Conservation (phyloP, 2,888 invertebrate genomes). For the Neoaliturus tenellus region DNA sequence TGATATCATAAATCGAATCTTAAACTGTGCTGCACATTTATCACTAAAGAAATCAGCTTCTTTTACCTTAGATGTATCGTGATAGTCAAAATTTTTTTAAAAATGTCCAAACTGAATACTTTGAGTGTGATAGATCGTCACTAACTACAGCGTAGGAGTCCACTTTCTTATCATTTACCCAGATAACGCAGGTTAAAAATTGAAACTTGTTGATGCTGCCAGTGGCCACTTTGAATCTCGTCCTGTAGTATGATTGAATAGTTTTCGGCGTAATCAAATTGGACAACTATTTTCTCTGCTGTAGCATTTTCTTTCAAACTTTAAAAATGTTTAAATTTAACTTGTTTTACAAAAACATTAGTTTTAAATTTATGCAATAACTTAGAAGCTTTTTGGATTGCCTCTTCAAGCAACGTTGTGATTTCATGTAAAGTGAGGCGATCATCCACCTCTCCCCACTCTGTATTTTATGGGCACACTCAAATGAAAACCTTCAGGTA, state of each 20-base stretch:
- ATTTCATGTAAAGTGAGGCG: neutral
- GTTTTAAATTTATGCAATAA: neutral
- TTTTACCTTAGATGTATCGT: neutral
- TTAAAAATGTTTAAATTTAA: slow-evolving; percentile 23
- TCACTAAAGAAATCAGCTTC: slow-evolving; percentile 19
- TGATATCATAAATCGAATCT: neutral
- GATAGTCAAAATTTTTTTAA: slow-evolving; percentile 2
- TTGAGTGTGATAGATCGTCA: slow-evolving; percentile 11
- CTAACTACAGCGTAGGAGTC: neutral
- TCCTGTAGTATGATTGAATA: slow-evolving; percentile 12
- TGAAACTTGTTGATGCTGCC: slow-evolving; percentile 22
- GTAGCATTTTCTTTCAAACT: neutral
- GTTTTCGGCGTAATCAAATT: slow-evolving; percentile 18
- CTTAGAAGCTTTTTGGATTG: neutral
- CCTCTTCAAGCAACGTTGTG: neutral
- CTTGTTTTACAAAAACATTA: neutral
- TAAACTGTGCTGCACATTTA: slow-evolving; percentile 54
- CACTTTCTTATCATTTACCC: neutral
- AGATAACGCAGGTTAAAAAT: slow-evolving; percentile 16
- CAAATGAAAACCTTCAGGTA: neutral
- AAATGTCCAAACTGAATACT: slow-evolving; percentile 9
- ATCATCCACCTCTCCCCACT: neutral
- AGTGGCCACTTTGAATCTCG: slow-evolving; percentile 25
- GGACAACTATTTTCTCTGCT: neutral
- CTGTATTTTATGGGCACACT: neutral